Conservation (phyloP, 1,140 invertebrate genomes). For the Drosophila subpulchrella region DNA sequence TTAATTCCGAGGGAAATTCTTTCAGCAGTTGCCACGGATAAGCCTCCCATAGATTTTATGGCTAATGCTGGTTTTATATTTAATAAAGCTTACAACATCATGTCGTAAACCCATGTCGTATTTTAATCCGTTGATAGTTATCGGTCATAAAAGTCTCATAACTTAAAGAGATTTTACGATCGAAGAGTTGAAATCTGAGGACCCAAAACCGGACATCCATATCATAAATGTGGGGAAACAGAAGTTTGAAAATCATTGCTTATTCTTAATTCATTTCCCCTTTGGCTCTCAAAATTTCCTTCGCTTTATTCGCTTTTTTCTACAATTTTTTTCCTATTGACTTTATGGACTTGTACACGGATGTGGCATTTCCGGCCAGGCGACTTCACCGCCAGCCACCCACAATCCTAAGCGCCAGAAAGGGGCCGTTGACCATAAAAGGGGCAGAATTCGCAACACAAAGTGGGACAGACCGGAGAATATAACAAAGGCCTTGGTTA, state of each 20-base stretch:
- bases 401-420: conserved; percentile 39
- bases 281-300: conserved; percentile 64
- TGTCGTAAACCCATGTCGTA: conserved; percentile 11
- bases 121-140: conserved; percentile 3
- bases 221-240: conserved; percentile 44
- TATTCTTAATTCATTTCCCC: conserved; percentile 81
- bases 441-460: conserved; percentile 38
- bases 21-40: conserved; percentile 18
- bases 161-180: conserved; percentile 20
- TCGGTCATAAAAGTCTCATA: conserved; percentile 13
- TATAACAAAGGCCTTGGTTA: conserved; percentile 52
- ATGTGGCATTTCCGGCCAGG: conserved; percentile 73
- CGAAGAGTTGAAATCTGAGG: not conserved
- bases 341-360: conserved; percentile 59
- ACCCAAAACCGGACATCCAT: conserved; percentile 38
- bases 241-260: conserved; percentile 64
- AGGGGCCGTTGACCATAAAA: conserved; percentile 73
- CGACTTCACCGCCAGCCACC: conserved; percentile 26
- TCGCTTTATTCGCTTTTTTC: conserved; percentile 34
- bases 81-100: conserved; percentile 4
- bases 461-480: conserved; percentile 34
- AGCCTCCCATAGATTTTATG: conserved; percentile 10
- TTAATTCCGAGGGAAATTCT: conserved; percentile 41
- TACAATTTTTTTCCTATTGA: conserved; percentile 32
- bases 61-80: conserved; percentile 4